Conservation (phyloP, 1,140 invertebrate genomes). For the Drosophila pandora region DNA sequence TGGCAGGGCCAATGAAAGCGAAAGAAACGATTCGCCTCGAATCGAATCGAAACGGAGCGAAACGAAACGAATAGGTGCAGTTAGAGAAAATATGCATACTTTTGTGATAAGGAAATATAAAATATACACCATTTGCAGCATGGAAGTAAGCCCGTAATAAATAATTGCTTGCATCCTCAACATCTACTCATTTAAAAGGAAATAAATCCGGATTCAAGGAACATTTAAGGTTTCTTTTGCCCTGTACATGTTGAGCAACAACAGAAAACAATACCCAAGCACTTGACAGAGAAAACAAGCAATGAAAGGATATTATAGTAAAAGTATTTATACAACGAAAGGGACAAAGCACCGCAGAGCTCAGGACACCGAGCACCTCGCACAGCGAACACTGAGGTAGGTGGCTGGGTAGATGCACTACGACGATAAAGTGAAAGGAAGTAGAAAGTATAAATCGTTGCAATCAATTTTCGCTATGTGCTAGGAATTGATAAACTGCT, state of each 20-base stretch:
- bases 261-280: conserved; percentile 67
- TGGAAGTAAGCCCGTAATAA: too few species aligned
- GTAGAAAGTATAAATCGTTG: conserved; percentile 82
- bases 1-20: conserved; percentile 68
- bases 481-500: conserved; percentile 79
- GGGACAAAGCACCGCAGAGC: conserved; percentile 50
- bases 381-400: conserved; percentile 13
- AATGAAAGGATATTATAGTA: conserved; percentile 81
- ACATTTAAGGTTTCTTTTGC: not conserved
- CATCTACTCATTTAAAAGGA: not conserved
- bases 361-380: conserved; percentile 12
- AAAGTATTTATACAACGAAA: conserved; percentile 76
- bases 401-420: conserved; percentile 45
- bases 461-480: conserved; percentile 82
- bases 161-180: too few species aligned
- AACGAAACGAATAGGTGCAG: conserved; percentile 41
- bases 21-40: conserved; percentile 56
- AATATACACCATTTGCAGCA: not conserved
- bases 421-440: conserved; percentile 80
- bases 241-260: conserved; percentile 28
- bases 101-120: not conserved
- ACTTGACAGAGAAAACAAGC: conserved; percentile 78
- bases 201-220: not conserved
- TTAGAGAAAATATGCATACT: not conserved
- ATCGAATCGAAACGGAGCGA: conserved; percentile 39